Evolutionary conservation across 2,113 vertebrate species (phyloP).

Genomic region (Tyto alba): DNA sequence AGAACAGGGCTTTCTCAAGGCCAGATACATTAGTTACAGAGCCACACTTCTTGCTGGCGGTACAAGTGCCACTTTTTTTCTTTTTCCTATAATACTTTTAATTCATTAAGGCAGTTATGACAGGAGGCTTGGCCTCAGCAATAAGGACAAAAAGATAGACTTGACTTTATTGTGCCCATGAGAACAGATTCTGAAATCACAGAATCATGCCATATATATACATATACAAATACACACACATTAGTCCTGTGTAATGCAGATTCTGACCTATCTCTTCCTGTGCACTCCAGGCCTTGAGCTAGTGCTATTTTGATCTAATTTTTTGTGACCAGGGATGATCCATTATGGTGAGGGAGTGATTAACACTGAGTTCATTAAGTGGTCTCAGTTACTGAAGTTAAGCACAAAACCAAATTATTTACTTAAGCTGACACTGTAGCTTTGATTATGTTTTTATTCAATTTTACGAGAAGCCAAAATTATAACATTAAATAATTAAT

Average conservation of each 20-base stretch:
- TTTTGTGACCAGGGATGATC: background rate
- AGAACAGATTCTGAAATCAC: background rate
- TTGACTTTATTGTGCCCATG: background rate
- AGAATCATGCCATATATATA: background rate
- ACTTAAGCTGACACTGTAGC: background rate
- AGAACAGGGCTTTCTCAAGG: background rate
- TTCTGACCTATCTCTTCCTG: background rate
- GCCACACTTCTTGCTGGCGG: background rate
- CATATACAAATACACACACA: background rate
- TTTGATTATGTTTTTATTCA: background rate
- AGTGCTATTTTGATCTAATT: background rate
- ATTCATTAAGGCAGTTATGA: background rate
- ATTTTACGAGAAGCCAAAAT: background rate
- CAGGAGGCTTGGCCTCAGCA: background rate
- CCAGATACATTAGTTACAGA: background rate
- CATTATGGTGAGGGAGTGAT: background rate
- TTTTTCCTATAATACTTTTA: background rate
- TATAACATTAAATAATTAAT: background rate
- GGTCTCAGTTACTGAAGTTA: background rate
- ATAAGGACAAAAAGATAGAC: background rate
- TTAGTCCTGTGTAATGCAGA: background rate
- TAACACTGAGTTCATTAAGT: background rate
- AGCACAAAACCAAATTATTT: background rate
- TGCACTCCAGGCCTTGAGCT: background rate
- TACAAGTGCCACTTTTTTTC: background rate